These are phyloP conservation scores for Sturnira hondurensis DNA, from an alignment of 2,113 vertebrate species.

Conservation along the genomic window DNA sequence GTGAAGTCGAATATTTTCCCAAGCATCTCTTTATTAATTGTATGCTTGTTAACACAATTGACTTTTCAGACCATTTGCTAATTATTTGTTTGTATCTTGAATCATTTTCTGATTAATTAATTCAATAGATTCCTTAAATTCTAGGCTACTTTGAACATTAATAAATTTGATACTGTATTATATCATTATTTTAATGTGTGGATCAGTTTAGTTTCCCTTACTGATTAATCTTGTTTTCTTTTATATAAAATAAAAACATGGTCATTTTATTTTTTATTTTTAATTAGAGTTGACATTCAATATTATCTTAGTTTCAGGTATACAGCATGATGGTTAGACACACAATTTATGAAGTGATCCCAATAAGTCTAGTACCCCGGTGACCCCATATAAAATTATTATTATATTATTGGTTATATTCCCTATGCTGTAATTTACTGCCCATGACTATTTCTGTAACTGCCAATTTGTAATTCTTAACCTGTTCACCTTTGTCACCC, in stretches of 20 bases:
- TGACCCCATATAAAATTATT: background rate
- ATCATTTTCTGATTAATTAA: background rate
- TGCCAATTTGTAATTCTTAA: background rate
- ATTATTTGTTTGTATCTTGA: constrained; percentile 20
- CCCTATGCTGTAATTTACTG: background rate
- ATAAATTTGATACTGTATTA: background rate
- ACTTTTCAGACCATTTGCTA: background rate
- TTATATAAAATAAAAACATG: background rate
- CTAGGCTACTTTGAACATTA: background rate
- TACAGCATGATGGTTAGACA: background rate
- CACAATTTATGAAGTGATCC: background rate
- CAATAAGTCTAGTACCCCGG: background rate
- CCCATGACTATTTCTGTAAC: background rate
- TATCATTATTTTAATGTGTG: background rate
- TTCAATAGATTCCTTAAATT: background rate
- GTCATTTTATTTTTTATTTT: background rate
- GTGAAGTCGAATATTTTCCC: background rate
- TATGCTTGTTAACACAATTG: background rate
- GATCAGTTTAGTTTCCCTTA: background rate
- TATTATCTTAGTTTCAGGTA: background rate
- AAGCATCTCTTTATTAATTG: background rate
- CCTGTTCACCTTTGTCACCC: background rate
- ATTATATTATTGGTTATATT: background rate
- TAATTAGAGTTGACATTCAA: background rate
- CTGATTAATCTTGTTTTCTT: background rate